Conservation (phyloP, 2,113 vertebrate species). For the Manacus vitellinus region DNA sequence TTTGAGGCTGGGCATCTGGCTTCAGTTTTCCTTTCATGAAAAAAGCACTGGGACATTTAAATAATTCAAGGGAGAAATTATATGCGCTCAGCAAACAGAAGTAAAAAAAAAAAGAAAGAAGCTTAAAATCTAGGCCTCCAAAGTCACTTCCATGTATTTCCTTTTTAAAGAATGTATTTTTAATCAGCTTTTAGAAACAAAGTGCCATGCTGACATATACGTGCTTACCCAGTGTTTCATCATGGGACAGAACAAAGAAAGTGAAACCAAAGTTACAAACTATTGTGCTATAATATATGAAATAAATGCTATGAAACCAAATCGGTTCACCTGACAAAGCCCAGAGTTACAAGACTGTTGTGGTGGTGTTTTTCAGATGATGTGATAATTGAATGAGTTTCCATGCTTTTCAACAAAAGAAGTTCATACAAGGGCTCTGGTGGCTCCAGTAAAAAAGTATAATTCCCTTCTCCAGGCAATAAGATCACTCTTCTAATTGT, state of each 20-base stretch:
- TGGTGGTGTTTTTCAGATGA: neutral
- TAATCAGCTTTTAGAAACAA: slow-evolving; percentile 56
- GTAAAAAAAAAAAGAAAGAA: slow-evolving; percentile 25
- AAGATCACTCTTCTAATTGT: neutral
- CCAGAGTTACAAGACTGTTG: neutral
- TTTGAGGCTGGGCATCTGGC: neutral
- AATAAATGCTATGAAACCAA: neutral
- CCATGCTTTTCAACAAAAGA: neutral
- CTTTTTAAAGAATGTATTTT: slow-evolving; percentile 55
- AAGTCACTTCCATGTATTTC: slow-evolving; percentile 27
- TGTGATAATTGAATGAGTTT: neutral
- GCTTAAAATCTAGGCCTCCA: slow-evolving; percentile 39
- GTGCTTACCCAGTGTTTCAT: neutral
- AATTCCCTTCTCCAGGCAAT: neutral
- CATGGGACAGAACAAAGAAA: slow-evolving; percentile 41
- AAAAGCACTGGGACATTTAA: slow-evolving; percentile 31
- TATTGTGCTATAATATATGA: neutral
- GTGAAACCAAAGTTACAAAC: slow-evolving; percentile 3
- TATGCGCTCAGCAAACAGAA: slow-evolving; percentile 9
- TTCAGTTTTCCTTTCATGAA: slow-evolving; percentile 31
- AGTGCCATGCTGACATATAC: neutral
- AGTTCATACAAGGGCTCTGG: neutral
- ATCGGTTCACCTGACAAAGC: neutral
- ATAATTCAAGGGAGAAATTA: slow-evolving; percentile 57
- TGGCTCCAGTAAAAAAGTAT: neutral